Percentiles rank a stretch among this genome's conserved stretches.
Evolutionary conservation across 2,113 vertebrate genomes (phyloP).

Genomic region (Noturus placidus): DNA sequence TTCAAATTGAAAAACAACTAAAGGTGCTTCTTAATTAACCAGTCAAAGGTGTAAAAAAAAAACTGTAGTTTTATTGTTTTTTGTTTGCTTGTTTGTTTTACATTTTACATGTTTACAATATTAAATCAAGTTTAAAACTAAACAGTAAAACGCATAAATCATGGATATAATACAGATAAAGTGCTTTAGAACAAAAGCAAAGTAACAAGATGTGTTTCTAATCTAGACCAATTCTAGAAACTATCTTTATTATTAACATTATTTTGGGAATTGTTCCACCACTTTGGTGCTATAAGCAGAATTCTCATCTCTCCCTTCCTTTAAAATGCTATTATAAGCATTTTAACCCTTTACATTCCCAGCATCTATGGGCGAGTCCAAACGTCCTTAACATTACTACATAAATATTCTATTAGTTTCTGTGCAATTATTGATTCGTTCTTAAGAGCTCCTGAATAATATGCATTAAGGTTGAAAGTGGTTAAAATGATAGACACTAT

Average conservation of each 20-base stretch:
- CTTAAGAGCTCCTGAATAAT: not conserved
- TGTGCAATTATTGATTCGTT: not conserved
- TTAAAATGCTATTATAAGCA: not conserved
- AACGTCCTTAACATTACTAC: too few relatives aligned
- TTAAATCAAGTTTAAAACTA: not conserved
- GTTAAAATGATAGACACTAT: not conserved
- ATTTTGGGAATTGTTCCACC: not conserved
- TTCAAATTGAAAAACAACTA: not conserved
- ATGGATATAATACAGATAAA: not conserved
- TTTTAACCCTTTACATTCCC: not conserved
- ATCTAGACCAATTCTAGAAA: not conserved
- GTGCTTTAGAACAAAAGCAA: not conserved
- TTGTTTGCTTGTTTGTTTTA: not conserved
- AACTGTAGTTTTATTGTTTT: not conserved
- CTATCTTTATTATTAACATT: not conserved
- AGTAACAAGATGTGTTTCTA: not conserved
- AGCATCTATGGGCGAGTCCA: not conserved
- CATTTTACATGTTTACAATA: not conserved
- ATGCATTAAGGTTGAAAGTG: not conserved
- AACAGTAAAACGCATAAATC: not conserved
- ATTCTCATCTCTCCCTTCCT: not conserved
- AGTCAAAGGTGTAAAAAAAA: not conserved
- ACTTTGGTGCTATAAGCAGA: not conserved
- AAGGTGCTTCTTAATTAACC: not conserved
- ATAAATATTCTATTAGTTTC: not conserved